Evolutionary conservation across 2,113 vertebrate species (phyloP).

Genomic region (Pachypanchax playfairii): DNA sequence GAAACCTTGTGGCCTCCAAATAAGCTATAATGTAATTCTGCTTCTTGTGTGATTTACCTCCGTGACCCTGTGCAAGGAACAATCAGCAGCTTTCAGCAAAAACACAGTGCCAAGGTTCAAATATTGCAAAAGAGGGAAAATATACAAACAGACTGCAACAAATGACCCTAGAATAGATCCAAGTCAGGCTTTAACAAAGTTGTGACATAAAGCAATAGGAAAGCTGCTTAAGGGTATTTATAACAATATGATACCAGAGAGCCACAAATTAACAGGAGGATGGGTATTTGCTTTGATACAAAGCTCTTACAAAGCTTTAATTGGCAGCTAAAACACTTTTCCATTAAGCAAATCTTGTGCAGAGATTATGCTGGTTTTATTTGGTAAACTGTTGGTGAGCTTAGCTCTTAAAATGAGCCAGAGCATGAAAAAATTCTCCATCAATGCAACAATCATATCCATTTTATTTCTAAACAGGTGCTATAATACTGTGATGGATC

Average conservation of each 20-base stretch:
- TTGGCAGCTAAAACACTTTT: background rate
- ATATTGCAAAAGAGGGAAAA: constrained; percentile 47
- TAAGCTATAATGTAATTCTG: constrained; percentile 76
- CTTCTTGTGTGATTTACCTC: constrained; percentile 70
- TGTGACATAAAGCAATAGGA: constrained; percentile 16
- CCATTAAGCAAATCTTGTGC: background rate
- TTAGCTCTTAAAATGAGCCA: background rate
- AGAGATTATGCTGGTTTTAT: background rate
- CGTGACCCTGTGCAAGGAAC: constrained; percentile 64
- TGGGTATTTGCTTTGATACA: constrained; percentile 24
- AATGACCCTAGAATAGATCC: constrained; percentile 49
- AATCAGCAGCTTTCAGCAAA: constrained; percentile 74
- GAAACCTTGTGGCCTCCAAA: constrained; percentile 74
- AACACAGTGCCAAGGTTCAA: constrained; percentile 69
- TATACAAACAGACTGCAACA: constrained; percentile 46
- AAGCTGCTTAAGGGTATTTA: constrained; percentile 21
- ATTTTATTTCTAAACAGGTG: constrained; percentile 37
- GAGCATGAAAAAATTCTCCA: constrained; percentile 18
- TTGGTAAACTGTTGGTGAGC: background rate
- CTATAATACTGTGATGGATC: constrained; percentile 31
- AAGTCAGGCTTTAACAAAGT: constrained; percentile 35
- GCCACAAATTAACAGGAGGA: background rate
- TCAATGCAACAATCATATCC: constrained; percentile 9
- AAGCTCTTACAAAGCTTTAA: background rate
- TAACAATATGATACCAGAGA: constrained; percentile 1